Evolutionary conservation across 2,797 vertebrate species (phyloP).

Genomic region (Danio kyathit): DNA sequence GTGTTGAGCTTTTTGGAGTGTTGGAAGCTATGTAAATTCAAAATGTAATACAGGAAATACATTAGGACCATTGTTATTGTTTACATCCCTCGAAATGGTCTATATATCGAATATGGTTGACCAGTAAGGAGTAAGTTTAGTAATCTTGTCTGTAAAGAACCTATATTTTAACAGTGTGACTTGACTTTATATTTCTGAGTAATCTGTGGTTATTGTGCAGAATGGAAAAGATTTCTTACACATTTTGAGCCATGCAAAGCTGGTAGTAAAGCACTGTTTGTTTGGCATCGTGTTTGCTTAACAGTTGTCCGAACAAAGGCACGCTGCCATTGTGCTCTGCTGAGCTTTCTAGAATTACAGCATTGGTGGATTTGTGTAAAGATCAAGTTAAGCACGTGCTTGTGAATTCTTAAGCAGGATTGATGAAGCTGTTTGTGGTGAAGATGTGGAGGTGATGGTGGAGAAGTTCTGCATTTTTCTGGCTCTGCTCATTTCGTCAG

Average conservation of each 20-base stretch:
- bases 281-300: slow-evolving; percentile 5
- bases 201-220: background rate
- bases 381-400: slow-evolving; percentile 24
- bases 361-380: slow-evolving; percentile 21
- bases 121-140: no score
- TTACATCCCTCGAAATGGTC: no score
- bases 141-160: background rate
- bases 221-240: background rate
- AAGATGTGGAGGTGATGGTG: background rate
- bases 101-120: no score
- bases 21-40: no score
- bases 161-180: background rate
- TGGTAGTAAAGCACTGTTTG: slow-evolving; percentile 8
- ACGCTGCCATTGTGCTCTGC: background rate
- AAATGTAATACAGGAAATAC: no score
- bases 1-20: no score
- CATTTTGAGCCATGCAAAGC: background rate
- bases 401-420: slow-evolving; percentile 6
- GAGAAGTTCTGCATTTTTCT: background rate
- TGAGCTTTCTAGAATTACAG: slow-evolving; percentile 27
- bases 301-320: slow-evolving; percentile 21
- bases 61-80: no score
- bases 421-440: background rate
- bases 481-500: background rate
- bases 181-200: background rate